A percentile compares a stretch with the other conserved stretches of the same genome.
phyloP scores from a whole-genome alignment of 2,797 vertebrate genomes.

The Trachurus trachurus region DNA sequence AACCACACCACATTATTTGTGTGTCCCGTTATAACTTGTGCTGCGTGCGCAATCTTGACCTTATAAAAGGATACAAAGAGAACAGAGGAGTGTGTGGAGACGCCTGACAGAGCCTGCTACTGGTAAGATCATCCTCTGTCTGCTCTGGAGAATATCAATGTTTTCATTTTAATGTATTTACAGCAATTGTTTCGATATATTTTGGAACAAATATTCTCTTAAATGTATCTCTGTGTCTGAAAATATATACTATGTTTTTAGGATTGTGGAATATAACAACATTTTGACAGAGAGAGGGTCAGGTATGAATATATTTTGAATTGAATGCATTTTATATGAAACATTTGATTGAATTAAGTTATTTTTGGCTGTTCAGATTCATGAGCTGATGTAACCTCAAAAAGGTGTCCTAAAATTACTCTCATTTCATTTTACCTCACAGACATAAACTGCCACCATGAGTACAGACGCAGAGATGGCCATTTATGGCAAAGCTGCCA shows the following conservation, averaged over 20 bases:
- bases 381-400: too few relatives aligned
- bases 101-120: slow-evolving; percentile 27
- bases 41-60: slow-evolving; percentile 8
- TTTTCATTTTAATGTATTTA: neutral
- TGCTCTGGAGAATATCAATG: neutral
- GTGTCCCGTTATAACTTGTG: slow-evolving; percentile 36
- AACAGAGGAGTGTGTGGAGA: slow-evolving; percentile 29
- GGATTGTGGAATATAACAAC: slow-evolving; percentile 42
- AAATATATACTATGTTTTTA: slow-evolving; percentile 18
- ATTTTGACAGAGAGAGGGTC: slow-evolving; percentile 17
- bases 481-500: slow-evolving; percentile 85
- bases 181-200: too few relatives aligned
- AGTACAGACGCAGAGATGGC: slow-evolving; percentile 89
- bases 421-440: too few relatives aligned
- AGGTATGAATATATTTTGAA: slow-evolving; percentile 23
- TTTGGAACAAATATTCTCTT: neutral
- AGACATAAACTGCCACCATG: slow-evolving; percentile 28
- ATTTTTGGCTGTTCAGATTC: too few relatives aligned
- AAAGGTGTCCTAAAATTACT: too few relatives aligned
- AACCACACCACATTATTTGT: slow-evolving; percentile 47
- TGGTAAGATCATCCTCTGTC: slow-evolving; percentile 29
- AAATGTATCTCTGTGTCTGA: neutral
- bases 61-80: slow-evolving; percentile 41
- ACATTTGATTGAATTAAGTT: too few relatives aligned
- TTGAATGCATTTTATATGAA: too few relatives aligned